Percentiles rank a stretch among this genome's conserved stretches.
Conservation (phyloP, 2,888 invertebrate genomes). For the Nephrotoma appendiculata region DNA sequence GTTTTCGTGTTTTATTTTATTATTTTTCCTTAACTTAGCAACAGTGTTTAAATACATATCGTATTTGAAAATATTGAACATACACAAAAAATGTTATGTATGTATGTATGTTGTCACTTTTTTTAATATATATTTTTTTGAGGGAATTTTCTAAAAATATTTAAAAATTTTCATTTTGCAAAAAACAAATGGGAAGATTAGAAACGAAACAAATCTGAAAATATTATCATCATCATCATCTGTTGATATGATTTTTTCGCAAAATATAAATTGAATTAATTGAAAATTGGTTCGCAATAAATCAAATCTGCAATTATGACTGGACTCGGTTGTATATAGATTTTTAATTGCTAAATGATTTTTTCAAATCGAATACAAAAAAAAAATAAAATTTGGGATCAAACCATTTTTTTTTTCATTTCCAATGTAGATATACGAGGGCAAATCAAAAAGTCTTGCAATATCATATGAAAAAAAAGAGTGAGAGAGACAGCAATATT, state of each 20-base stretch:
- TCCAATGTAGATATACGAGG: not conserved
- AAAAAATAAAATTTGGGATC: not conserved
- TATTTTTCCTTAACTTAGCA: not conserved
- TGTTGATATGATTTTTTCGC: not conserved
- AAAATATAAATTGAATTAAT: not conserved
- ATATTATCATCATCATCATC: not conserved
- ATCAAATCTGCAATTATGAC: not conserved
- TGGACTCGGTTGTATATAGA: not conserved
- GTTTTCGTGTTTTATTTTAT: not conserved
- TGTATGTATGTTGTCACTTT: not conserved
- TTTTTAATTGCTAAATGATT: not conserved
- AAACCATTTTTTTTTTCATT: not conserved
- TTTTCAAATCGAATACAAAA: not conserved
- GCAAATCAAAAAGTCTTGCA: too few species aligned
- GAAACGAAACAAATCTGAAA: not conserved
- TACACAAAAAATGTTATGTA: not conserved
- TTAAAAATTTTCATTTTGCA: not conserved
- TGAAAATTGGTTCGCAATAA: not conserved
- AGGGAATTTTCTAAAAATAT: not conserved
- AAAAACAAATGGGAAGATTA: not conserved
- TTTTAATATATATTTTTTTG: not conserved
- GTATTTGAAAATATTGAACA: not conserved
- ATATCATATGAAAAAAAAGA: too few species aligned
- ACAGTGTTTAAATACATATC: not conserved
- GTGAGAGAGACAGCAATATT: too few species aligned